Percentiles rank a stretch among this genome's conserved stretches.
phyloP scores from a whole-genome alignment of 2,888 invertebrate genomes.

The Pristionchus fissidentatus region DNA sequence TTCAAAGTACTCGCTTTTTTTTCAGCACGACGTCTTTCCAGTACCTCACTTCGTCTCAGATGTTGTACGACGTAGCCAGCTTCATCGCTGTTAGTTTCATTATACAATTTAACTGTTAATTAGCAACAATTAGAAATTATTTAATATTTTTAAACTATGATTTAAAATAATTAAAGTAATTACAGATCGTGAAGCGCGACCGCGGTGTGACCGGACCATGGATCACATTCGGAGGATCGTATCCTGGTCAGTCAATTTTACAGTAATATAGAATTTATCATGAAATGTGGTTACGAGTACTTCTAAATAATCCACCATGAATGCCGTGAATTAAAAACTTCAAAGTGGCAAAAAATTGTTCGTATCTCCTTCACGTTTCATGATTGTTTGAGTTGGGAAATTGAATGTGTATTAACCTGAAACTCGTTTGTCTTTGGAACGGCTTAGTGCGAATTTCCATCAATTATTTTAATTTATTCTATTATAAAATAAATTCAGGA shows the following conservation, averaged over 20 bases:
- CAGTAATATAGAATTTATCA: neutral
- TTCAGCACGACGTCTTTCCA: slow-evolving; percentile 35
- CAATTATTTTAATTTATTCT: neutral
- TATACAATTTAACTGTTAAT: slow-evolving; percentile 47
- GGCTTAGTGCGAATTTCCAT: too few species aligned
- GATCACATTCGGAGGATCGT: slow-evolving; percentile 93
- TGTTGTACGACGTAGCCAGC: slow-evolving; percentile 86
- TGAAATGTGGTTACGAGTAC: too few species aligned
- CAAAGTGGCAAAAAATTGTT: neutral
- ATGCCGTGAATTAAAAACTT: too few species aligned
- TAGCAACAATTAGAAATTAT: slow-evolving; percentile 77
- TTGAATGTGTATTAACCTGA: too few species aligned
- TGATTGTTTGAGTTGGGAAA: too few species aligned
- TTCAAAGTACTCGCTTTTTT: neutral
- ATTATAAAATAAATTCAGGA: slow-evolving; percentile 77
- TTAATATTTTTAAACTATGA: neutral
- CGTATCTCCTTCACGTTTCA: too few species aligned
- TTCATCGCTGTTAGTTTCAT: slow-evolving; percentile 81
- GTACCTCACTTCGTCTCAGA: slow-evolving; percentile 80
- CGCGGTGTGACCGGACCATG: slow-evolving; percentile 80
- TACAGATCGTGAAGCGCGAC: slow-evolving; percentile 36
- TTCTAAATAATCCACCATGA: too few species aligned
- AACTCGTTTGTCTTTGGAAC: too few species aligned
- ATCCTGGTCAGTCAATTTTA: slow-evolving; percentile 51
- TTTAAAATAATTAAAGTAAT: slow-evolving; percentile 4